Evolutionary conservation across 1,140 invertebrate genomes (phyloP).

Genomic region (Drosophila ironensis): DNA sequence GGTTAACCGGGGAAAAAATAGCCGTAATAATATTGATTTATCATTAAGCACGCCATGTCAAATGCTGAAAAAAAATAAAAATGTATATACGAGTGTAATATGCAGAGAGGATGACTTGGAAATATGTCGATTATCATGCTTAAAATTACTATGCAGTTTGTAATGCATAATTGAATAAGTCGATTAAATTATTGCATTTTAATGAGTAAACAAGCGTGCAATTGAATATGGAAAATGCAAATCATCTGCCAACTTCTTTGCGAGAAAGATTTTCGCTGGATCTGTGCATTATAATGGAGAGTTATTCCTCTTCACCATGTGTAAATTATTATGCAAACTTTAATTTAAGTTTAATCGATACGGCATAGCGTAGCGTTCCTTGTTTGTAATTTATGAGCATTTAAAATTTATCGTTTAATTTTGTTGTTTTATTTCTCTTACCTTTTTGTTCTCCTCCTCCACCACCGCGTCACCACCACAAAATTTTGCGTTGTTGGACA

Average conservation of each 20-base stretch:
- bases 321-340: slow-evolving; percentile 17
- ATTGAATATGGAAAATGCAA: slow-evolving; percentile 36
- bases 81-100: neutral
- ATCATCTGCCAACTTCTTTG: slow-evolving; percentile 7
- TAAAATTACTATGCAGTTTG: slow-evolving; percentile 28
- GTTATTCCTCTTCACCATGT: slow-evolving; percentile 4
- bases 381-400: slow-evolving; percentile 51
- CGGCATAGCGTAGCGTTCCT: slow-evolving; percentile 41
- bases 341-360: slow-evolving; percentile 28
- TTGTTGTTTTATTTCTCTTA: slow-evolving; percentile 21
- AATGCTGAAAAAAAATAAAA: slow-evolving; percentile 18
- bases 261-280: neutral
- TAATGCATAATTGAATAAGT: slow-evolving; percentile 54
- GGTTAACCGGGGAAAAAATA: slow-evolving; percentile 2
- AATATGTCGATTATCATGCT: slow-evolving; percentile 35
- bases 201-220: slow-evolving; percentile 31
- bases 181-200: slow-evolving; percentile 46
- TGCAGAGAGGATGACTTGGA: slow-evolving; percentile 19
- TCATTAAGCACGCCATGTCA: slow-evolving; percentile 30
- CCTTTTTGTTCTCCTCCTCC: slow-evolving; percentile 6
- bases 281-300: neutral
- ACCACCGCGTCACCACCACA: neutral
- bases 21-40: slow-evolving; percentile 36
- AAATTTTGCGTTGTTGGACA: slow-evolving; percentile 16
- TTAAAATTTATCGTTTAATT: slow-evolving; percentile 45